phyloP scores from a whole-genome alignment of 2,113 vertebrate species.

The Proterorhinus semilunaris region DNA sequence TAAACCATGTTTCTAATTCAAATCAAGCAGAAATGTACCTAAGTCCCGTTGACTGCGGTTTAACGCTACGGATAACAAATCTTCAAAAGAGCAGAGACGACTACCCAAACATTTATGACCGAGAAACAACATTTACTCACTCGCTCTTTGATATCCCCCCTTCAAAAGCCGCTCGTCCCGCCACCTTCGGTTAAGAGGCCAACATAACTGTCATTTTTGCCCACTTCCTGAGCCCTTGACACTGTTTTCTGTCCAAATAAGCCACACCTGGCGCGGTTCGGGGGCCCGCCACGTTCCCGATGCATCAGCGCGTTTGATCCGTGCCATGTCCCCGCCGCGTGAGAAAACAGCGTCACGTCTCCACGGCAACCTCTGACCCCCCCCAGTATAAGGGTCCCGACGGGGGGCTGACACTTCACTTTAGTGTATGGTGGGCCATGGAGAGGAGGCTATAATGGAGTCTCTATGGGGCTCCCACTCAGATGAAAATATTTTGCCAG shows the following conservation, averaged over 20 bases:
- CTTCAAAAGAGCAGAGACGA: background rate
- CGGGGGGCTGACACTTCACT: background rate
- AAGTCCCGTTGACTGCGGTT: no score
- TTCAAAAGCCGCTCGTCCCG: background rate
- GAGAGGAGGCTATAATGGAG: background rate
- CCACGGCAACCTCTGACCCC: constrained; percentile 14
- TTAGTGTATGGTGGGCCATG: background rate
- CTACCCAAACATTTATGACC: background rate
- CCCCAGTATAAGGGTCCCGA: constrained; percentile 1
- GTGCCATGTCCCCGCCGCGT: constrained; percentile 2
- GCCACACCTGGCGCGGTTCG: background rate
- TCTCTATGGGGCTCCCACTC: constrained; percentile 8
- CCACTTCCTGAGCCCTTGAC: background rate
- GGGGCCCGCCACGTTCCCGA: constrained; percentile 4
- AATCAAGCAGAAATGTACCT: background rate
- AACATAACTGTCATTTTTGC: constrained; percentile 6
- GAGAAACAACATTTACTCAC: background rate
- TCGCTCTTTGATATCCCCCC: background rate
- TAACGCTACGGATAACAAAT: background rate
- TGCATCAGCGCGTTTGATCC: constrained; percentile 3
- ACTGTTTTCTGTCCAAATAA: constrained; percentile 4
- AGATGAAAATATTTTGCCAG: constrained; percentile 28
- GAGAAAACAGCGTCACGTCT: constrained; percentile 13
- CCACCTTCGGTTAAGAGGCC: background rate
- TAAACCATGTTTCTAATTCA: no score